These are phyloP conservation scores for Poecilia wingei DNA, from an alignment of 2,797 vertebrate genomes.

Conservation along the genomic window DNA sequence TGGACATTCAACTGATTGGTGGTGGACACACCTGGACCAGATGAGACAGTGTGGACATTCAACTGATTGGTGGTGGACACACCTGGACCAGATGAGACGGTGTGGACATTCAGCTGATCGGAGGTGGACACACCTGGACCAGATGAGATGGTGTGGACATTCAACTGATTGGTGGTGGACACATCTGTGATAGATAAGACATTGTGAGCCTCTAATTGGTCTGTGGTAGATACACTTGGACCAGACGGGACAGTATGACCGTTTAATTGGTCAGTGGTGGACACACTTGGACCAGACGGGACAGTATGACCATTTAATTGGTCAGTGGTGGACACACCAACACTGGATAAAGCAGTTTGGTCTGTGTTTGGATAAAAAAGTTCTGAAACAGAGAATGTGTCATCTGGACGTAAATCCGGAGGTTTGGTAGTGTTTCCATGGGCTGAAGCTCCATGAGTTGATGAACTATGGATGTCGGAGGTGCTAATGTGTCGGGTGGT, in stretches of 20 bases:
- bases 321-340: neutral
- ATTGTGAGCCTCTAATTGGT: neutral
- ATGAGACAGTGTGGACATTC: neutral
- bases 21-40: neutral
- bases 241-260: neutral
- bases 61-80: neutral
- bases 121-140: neutral
- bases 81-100: neutral
- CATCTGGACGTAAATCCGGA: constrained; percentile 11
- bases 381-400: constrained; percentile 15
- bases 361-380: neutral
- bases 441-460: neutral
- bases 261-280: neutral
- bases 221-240: neutral
- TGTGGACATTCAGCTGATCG: neutral
- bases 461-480: constrained; percentile 7
- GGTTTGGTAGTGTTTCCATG: constrained; percentile 14
- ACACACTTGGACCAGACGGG: neutral
- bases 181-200: neutral
- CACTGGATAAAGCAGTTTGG: neutral
- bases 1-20: neutral
- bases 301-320: neutral
- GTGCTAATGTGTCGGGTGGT: constrained; percentile 5
- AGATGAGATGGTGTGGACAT: neutral
- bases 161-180: neutral